These are phyloP conservation scores for Sitta carolinensis DNA, from an alignment of 2,797 vertebrate species.

Conservation along the genomic window DNA sequence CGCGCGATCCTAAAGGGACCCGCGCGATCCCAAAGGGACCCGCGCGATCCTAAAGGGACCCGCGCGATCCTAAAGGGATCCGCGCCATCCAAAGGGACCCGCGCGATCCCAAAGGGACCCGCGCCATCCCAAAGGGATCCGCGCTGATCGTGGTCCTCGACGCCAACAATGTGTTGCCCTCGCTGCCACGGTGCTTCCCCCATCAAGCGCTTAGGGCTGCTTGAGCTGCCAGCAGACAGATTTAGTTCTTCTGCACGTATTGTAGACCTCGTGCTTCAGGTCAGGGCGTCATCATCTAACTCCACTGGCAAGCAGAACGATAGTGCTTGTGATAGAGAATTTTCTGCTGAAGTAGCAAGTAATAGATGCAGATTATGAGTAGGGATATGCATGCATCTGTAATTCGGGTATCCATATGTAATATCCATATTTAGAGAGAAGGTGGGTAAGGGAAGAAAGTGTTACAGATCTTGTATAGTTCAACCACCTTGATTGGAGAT, in stretches of 20 bases:
- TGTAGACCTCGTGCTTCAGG: neutral
- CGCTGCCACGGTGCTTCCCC: neutral
- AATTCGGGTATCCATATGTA: neutral
- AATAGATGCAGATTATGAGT: neutral
- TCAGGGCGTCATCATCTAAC: neutral
- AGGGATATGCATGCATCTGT: neutral
- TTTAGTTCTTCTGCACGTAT: neutral
- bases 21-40: fast-evolving
- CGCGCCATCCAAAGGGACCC: neutral
- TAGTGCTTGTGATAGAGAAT: neutral
- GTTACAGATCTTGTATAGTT: neutral
- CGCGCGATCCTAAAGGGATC: no score
- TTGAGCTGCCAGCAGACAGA: neutral
- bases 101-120: fast-evolving
- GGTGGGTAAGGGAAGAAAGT: neutral
- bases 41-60: fast-evolving
- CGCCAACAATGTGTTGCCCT: neutral
- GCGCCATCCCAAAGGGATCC: neutral
- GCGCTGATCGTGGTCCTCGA: fast-evolving
- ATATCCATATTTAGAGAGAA: neutral
- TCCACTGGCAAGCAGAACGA: neutral
- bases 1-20: no score
- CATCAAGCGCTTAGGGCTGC: neutral
- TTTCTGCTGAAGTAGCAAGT: neutral
- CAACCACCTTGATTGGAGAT: neutral